phyloP scores from a whole-genome alignment of 2,797 vertebrate genomes.

The Phoxinus dragarum region DNA sequence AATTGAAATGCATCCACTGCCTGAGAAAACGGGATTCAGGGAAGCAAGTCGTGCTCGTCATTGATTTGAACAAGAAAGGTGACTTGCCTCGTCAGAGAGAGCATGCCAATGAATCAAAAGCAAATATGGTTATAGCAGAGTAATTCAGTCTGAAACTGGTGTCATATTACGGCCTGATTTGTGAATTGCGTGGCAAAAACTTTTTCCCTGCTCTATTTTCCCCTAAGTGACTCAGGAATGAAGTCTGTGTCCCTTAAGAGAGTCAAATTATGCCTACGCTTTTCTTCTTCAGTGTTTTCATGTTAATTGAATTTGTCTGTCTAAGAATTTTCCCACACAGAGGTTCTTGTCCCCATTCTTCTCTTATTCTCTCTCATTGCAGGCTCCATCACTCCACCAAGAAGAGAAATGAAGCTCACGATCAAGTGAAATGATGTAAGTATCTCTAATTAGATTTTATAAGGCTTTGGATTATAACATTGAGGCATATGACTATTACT shows the following conservation, averaged over 20 bases:
- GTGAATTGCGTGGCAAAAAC: background rate
- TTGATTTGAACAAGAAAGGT: constrained; percentile 8
- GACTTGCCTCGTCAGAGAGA: constrained; percentile 7
- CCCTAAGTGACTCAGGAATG: constrained; percentile 22
- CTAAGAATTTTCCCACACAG: background rate
- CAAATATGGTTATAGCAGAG: constrained; percentile 18
- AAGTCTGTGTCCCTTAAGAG: constrained; percentile 1
- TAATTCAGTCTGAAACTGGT: constrained; percentile 8
- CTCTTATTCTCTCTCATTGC: constrained; percentile 8
- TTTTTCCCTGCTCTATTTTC: constrained; percentile 8
- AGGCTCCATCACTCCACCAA: constrained; percentile 28
- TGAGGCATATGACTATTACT: background rate
- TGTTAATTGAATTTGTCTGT: background rate
- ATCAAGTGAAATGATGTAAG: constrained; percentile 60
- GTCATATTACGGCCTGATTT: constrained; percentile 32
- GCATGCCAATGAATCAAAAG: constrained; percentile 24
- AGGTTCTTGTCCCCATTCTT: background rate
- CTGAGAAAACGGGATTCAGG: background rate
- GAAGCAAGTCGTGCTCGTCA: background rate
- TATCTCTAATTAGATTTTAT: constrained; percentile 27
- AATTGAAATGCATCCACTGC: background rate
- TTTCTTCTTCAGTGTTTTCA: background rate
- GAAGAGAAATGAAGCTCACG: constrained; percentile 48
- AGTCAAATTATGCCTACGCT: background rate
- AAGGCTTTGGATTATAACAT: background rate